Conservation (phyloP, 2,888 invertebrate species). For the Drosophila phalerata region DNA sequence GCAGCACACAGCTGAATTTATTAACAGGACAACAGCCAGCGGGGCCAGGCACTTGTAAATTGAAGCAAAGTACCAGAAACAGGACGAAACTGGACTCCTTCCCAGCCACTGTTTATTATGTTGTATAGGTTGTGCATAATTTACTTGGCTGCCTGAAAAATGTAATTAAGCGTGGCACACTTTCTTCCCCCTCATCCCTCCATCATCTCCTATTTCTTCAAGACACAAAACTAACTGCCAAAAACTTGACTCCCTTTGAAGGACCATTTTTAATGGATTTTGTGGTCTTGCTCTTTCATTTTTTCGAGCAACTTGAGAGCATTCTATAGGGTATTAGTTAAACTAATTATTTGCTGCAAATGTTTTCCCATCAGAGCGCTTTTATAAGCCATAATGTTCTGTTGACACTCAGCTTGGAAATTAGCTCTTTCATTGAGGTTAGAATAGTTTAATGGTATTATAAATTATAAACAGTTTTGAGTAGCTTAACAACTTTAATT, state of each 20-base stretch:
- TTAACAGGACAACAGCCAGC: conserved; percentile 63
- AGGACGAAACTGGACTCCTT: conserved; percentile 12
- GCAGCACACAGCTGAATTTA: conserved; percentile 68
- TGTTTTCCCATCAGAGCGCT: no score
- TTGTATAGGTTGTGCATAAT: conserved; percentile 76
- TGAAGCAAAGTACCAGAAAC: conserved; percentile 33
- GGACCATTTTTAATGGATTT: conserved; percentile 67
- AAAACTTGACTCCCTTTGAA: conserved; percentile 16
- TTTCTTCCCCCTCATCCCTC: neutral
- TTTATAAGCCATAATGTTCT: neutral
- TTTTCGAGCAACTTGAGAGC: neutral
- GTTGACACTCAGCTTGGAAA: neutral
- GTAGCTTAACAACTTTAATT: neutral
- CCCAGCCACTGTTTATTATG: conserved; percentile 66
- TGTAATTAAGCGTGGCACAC: conserved; percentile 72
- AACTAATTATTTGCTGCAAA: neutral
- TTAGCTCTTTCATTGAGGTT: neutral
- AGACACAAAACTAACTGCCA: conserved; percentile 40
- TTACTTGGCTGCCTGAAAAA: conserved; percentile 68
- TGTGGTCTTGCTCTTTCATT: conserved; percentile 7
- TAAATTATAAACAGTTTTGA: neutral
- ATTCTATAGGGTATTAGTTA: neutral
- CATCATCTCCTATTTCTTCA: conserved; percentile 3
- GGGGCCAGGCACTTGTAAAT: conserved; percentile 56
- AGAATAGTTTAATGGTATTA: neutral